Conservation (phyloP, 2,888 invertebrate species). For the Geophilus truncorum region DNA sequence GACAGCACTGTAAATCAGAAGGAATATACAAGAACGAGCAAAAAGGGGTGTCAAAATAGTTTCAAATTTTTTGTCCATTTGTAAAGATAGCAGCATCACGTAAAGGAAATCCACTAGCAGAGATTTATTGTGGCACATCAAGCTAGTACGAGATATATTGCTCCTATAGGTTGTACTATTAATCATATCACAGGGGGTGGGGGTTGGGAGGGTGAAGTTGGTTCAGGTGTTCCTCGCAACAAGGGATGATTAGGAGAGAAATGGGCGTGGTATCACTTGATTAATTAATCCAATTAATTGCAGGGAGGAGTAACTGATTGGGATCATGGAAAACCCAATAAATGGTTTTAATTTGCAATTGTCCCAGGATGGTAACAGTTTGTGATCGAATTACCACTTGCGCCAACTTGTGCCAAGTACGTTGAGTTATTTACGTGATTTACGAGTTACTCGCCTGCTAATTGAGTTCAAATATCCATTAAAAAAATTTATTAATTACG, state of each 20-base stretch:
- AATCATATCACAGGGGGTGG: background rate
- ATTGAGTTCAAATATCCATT: background rate
- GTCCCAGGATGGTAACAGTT: constrained; percentile 19
- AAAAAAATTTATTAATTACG: background rate
- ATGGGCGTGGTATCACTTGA: constrained; percentile 13
- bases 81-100: background rate
- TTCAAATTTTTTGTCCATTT: background rate
- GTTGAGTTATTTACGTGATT: background rate
- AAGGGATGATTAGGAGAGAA: constrained; percentile 19
- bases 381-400: constrained; percentile 4
- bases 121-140: constrained; percentile 5
- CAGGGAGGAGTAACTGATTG: constrained; percentile 27
- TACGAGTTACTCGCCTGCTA: background rate
- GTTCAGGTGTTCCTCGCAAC: background rate
- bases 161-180: constrained; percentile 18
- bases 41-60: background rate
- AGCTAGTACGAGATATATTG: constrained; percentile 9
- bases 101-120: constrained; percentile 19
- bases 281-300: constrained; percentile 27
- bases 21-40: too few relatives aligned
- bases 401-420: background rate
- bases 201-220: background rate
- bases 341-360: constrained; percentile 27
- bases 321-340: constrained; percentile 27
- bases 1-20: too few relatives aligned